These are phyloP conservation scores for Gila orcuttii DNA, from an alignment of 2,113 vertebrate species.

Conservation along the genomic window DNA sequence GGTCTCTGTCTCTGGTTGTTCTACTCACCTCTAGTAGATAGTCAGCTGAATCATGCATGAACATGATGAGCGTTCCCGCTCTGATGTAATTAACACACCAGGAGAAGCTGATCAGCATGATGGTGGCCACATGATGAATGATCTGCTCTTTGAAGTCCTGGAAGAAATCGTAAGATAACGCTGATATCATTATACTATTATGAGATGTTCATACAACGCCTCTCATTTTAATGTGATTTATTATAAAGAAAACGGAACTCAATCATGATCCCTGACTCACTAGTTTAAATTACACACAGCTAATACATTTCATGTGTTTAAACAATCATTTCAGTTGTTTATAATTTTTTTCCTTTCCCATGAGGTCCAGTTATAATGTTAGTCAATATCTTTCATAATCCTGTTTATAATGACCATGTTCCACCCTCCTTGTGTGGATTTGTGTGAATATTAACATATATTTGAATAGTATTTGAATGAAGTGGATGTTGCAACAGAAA, in stretches of 20 bases:
- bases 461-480: no score
- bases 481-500: no score
- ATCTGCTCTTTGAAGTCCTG: constrained; percentile 96
- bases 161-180: background rate
- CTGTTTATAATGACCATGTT: background rate
- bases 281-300: background rate
- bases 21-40: constrained; percentile 87
- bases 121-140: constrained; percentile 93
- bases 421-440: no score
- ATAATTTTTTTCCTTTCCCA: background rate
- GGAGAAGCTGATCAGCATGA: constrained; percentile 94
- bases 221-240: background rate
- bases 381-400: background rate
- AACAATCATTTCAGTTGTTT: background rate
- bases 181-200: background rate
- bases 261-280: background rate
- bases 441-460: no score
- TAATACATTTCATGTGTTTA: no score
- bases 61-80: constrained; percentile 92
- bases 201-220: background rate
- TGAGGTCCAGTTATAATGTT: background rate
- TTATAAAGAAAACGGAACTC: background rate
- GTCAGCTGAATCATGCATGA: constrained; percentile 90
- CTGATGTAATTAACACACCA: constrained; percentile 95
- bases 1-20: background rate